Percentiles rank a stretch among this genome's conserved stretches.
These are phyloP conservation scores for Torymus auratus DNA, from an alignment of 2,888 invertebrate genomes.

Conservation along the genomic window DNA sequence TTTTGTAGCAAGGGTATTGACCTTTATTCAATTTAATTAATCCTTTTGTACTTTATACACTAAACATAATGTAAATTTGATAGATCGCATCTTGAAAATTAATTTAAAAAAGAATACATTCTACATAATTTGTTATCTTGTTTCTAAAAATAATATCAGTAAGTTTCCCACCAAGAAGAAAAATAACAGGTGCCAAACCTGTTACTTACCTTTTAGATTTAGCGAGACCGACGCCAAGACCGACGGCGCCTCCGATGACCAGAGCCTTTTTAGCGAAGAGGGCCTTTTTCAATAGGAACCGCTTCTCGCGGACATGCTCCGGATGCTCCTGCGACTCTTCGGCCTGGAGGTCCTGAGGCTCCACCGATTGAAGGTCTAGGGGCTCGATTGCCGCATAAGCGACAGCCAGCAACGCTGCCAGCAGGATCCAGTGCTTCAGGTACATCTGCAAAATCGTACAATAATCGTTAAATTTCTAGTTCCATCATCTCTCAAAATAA, in stretches of 20 bases:
- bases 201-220: constrained; percentile 63
- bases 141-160: too few species aligned
- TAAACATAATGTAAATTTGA: too few species aligned
- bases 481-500: too few species aligned
- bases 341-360: constrained; percentile 14
- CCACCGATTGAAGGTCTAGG: constrained; percentile 23
- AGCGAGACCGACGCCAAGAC: constrained; percentile 62
- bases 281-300: constrained; percentile 62
- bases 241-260: constrained; percentile 61
- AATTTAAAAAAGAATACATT: too few species aligned
- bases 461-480: too few species aligned
- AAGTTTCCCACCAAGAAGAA: too few species aligned
- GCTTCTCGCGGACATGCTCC: constrained; percentile 60
- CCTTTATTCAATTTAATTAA: too few species aligned
- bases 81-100: too few species aligned
- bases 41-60: too few species aligned
- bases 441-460: constrained; percentile 60
- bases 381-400: constrained; percentile 57
- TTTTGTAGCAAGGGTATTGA: too few species aligned
- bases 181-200: too few species aligned
- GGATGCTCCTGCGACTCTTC: constrained; percentile 8
- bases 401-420: constrained; percentile 59
- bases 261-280: constrained; percentile 65
- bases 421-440: constrained; percentile 57
- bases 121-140: too few species aligned